phyloP scores from a whole-genome alignment of 2,797 vertebrate species.

The Synaphobranchus kaupii region DNA sequence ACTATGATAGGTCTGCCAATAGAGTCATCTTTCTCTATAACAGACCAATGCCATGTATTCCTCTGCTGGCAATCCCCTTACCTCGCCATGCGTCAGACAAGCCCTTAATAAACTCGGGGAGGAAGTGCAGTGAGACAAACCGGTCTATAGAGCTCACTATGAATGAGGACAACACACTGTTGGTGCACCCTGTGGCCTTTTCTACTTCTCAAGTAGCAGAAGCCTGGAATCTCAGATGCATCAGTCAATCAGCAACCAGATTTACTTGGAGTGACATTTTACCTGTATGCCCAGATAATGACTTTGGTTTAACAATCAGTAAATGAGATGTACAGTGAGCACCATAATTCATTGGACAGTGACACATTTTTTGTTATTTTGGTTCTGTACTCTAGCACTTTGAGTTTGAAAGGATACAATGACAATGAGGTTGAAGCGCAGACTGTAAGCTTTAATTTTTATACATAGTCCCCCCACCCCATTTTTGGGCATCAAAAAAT shows the following conservation, averaged over 20 bases:
- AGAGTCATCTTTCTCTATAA: conserved; percentile 46
- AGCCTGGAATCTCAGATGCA: not conserved
- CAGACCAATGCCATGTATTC: conserved; percentile 42
- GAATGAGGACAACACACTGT: not conserved
- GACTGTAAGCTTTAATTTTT: not conserved
- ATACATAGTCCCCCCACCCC: too few relatives aligned
- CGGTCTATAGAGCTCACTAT: conserved; percentile 53
- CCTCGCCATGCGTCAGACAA: conserved; percentile 47
- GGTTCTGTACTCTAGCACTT: too few relatives aligned
- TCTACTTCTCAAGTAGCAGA: not conserved
- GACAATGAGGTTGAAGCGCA: too few relatives aligned
- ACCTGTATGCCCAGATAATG: not conserved
- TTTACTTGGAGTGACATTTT: not conserved
- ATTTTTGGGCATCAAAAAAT: too few relatives aligned
- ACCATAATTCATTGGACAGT: too few relatives aligned
- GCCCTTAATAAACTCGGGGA: not conserved
- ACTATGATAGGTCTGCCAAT: not conserved
- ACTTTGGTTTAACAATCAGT: not conserved
- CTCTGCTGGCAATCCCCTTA: conserved; percentile 53
- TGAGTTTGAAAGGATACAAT: too few relatives aligned
- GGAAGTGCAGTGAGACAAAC: conserved; percentile 52
- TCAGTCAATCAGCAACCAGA: not conserved
- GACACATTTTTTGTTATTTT: too few relatives aligned
- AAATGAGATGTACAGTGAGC: not conserved
- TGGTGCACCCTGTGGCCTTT: not conserved